Evolutionary conservation across 2,888 invertebrate species (phyloP), one percentile per base, ranked within the genome.

Genomic region (Nymphalis urticae): DNA sequence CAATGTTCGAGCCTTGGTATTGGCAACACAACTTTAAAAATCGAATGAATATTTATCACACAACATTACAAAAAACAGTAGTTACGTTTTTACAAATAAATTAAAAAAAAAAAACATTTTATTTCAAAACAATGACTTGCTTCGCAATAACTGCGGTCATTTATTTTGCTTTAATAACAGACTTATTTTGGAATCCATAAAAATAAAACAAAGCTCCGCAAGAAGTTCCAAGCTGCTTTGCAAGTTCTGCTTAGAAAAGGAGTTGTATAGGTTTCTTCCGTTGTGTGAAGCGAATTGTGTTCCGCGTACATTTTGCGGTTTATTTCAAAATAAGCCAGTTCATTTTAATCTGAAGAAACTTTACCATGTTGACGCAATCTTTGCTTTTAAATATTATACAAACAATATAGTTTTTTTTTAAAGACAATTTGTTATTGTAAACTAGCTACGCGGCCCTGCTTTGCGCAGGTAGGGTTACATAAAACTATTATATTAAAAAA

Each of bases 231-330:
- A 32, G 42, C 17, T 8, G 32, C 17, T 56, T 56, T 17, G 16
- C n/a, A 16, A 56, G 27, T 13, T 56, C 32, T 56, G 17, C 32
- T 27, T 32, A 56, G 32, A 56, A 32, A 32, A 27, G 54, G 54
- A 16, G 16, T 56, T 56, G 54, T 32, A 56, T 17, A 56, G 54
- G 54, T 17, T 56, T 56, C 54, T 32, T 56, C n/a, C 16, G 24
- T 27, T 56, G 32, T 56, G n/a, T 56, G 32, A 32, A 56, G 17
- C 17, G 54, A 24, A 32, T 56, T 56, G 54, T 51, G 51, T 56
- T 32, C 32, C 17, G 27, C 27, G 54, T 32, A 56, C 54, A 54
- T 54, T 32, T 56, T 32, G 54, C 32, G 54, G 54, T 56, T 32
- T 56, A 32, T n/a, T 56, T 17, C 8, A 27, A 56, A 32, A 32